Evolutionary conservation across 2,888 invertebrate genomes (phyloP), one percentile per base, ranked within the genome.

Genomic region (Nomada hirtipes): DNA sequence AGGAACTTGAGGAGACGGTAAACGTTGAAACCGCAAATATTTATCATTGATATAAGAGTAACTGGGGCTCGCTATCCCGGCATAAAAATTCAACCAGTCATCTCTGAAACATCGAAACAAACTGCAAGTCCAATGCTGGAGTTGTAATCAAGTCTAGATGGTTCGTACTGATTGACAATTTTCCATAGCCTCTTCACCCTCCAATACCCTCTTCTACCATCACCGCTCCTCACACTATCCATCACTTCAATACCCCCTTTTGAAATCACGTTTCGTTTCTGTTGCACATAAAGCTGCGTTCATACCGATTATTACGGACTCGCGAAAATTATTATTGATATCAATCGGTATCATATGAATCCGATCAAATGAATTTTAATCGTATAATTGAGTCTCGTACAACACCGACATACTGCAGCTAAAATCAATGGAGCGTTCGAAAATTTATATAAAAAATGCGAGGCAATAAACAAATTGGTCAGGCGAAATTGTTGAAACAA

Each of bases 151-250:
- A 91, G 88, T 87, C 89, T 88, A 89, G 90, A 91, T 91, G 87
- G 87, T 77, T 90, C 83, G 87, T 86, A 89, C 90, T 91, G 91
- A 91, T 92, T 92, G 91, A 91, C 91, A 92, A 92, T 91, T 90
- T 92, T 91, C 89, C 81, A 83, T 76, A 76, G 69, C 84, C 77
- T 78, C 83, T 80, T 79, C 72, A 79, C 82, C 81, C 80, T 76
- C 77, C 77, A 67, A 65, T 76, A 78, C 63, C 80, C 72, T 67
- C 78, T 76, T 72, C 73, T 76, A 68, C 73, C 52, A 55, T 69
- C 71, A 18, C 65, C 74, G 18, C 53, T 73, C 67, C 79, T 76
- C 76, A 36, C 68, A 69, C 79, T 73, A 70, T 69, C 52, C 77
- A 73, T 65, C 85, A 74, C 79, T 82, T 77, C 63, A 78, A 61